These are phyloP conservation scores for Cryptocephalus moraei DNA, from an alignment of 2,888 invertebrate genomes.

Conservation along the genomic window DNA sequence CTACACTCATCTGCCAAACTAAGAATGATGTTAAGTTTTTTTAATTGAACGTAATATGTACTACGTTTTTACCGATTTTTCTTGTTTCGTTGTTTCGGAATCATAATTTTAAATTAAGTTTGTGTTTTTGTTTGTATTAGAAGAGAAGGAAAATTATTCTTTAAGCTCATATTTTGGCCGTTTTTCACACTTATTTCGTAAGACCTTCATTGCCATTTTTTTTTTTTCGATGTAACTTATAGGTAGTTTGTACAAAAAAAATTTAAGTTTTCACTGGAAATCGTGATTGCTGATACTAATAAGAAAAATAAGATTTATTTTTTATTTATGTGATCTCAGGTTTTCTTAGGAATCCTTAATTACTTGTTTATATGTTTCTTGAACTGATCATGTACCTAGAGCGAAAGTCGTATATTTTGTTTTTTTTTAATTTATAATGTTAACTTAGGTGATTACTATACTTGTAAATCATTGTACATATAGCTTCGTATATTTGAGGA, in stretches of 20 bases:
- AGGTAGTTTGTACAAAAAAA: neutral
- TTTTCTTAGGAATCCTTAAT: slow-evolving; percentile 21
- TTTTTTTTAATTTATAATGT: slow-evolving; percentile 28
- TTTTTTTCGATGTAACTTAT: neutral
- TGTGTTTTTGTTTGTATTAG: too few species aligned
- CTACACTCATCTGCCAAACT: too few species aligned
- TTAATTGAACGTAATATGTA: too few species aligned
- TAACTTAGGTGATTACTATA: slow-evolving; percentile 15
- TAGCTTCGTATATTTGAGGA: neutral
- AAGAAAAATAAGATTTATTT: neutral
- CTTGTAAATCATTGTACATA: neutral
- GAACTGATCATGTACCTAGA: slow-evolving; percentile 32
- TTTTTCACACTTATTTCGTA: neutral
- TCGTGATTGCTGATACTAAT: neutral
- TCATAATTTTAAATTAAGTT: too few species aligned
- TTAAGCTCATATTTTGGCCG: too few species aligned
- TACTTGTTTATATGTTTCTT: slow-evolving; percentile 15
- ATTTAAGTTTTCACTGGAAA: neutral
- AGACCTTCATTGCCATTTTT: neutral
- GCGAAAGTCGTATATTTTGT: slow-evolving; percentile 23
- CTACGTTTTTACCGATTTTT: too few species aligned
- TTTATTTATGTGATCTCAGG: slow-evolving; percentile 33
- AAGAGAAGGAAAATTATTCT: too few species aligned
- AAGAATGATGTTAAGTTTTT: too few species aligned
- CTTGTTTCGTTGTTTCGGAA: too few species aligned